Percentiles rank a stretch among this genome's conserved stretches.
Evolutionary conservation across 2,888 invertebrate genomes (phyloP).

Genomic region (Petrolisthes cinctipes): DNA sequence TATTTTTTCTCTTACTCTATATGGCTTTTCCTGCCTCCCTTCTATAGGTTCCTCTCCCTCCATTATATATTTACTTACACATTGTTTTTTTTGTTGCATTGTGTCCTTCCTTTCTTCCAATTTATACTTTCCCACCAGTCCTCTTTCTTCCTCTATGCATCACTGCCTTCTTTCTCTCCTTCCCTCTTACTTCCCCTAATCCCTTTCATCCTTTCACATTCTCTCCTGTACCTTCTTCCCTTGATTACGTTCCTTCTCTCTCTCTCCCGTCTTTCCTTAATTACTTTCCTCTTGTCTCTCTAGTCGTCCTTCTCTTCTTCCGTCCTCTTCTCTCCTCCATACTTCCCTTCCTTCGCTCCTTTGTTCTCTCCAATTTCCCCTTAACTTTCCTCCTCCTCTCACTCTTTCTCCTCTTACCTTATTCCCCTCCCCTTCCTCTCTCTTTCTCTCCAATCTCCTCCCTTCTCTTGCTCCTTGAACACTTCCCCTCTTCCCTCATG

Average conservation of each 20-base stretch:
- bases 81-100: neutral
- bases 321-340: neutral
- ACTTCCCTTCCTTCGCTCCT: neutral
- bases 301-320: neutral
- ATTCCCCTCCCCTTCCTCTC: too few species aligned
- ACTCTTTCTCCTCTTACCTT: too few species aligned
- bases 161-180: neutral
- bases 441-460: too few species aligned
- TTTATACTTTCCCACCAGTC: neutral
- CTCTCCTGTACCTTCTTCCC: neutral
- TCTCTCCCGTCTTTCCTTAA: neutral
- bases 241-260: neutral
- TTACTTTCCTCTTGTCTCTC: neutral
- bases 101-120: neutral
- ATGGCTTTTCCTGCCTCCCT: neutral
- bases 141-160: neutral
- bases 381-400: too few species aligned
- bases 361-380: neutral
- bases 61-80: neutral
- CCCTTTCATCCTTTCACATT: neutral
- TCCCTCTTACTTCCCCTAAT: neutral
- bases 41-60: neutral
- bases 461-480: too few species aligned
- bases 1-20: neutral
- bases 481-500: too few species aligned